Evolutionary conservation across 2,797 vertebrate genomes (phyloP), one percentile per base, ranked within the genome.

Genomic region (Hoplostethus mediterraneus): DNA sequence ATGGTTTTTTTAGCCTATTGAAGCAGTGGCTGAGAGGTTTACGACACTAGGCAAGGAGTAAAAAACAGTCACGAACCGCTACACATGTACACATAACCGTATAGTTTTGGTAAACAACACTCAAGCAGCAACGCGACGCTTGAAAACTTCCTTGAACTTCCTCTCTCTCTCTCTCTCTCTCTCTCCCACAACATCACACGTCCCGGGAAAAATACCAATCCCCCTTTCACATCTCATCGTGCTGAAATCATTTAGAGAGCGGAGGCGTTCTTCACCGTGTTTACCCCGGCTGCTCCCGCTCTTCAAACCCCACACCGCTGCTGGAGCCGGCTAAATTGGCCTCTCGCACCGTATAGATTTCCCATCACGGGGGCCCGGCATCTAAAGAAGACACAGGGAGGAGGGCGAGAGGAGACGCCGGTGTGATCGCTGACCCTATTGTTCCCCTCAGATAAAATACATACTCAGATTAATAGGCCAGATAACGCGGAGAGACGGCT

Each of bases 341-440:
- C 90, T 91, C 88, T 91, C 88, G 74, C 91, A 90, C 85, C 84
- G 71, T 93, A 93, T 93, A 89, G 91, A 94, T 94, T 94, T 94
- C 87, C 92, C 93, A 94, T 94, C 94, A 91, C 87, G 21, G 78
- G 53, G 78, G 53, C 79, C 79, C 81, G 42, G 88, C 84, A 82
- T 93, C 92, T 92, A 87, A 93, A 89, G 84, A 92, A 94, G 92
- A 94, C 86, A 73, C 89, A 85, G 85, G 70, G 79, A 81, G 75
- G 86, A 82, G 60, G 75, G 80, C 25, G 4, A 76, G 71, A 40
- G 55, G 54, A 69, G 71, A 83, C 65, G 79, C 69, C 67, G 48
- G 80, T 81, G 87, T 86, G 77, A 91, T 90, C 80, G 59, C 83
- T 88, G 82, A 82, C 67, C 90, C 88, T 73, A 89, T 92, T 92